Evolutionary conservation across 2,113 vertebrate species (phyloP).

Genomic region (Oreochromis aureus): DNA sequence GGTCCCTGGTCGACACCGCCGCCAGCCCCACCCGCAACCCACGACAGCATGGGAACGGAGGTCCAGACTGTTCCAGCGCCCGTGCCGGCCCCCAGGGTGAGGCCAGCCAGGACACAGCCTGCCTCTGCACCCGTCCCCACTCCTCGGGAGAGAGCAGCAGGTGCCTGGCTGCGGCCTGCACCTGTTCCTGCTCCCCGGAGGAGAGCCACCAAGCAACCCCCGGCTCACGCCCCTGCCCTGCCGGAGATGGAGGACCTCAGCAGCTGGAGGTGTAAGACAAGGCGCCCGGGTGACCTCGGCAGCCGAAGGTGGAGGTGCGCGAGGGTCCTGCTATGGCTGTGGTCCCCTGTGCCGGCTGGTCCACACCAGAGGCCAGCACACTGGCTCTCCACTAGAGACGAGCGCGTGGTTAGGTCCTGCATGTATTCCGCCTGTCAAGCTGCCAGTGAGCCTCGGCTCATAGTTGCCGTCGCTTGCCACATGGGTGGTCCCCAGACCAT

Average conservation of each 20-base stretch:
- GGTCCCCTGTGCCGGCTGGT: not conserved
- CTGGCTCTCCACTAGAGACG: not conserved
- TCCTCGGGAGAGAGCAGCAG: not conserved
- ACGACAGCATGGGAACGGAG: not conserved
- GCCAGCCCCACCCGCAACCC: not conserved
- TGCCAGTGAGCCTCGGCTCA: not conserved
- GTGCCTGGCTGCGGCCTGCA: not conserved
- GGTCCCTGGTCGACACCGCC: not conserved
- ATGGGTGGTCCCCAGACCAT: not conserved
- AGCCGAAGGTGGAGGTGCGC: not conserved
- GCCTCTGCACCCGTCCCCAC: not conserved
- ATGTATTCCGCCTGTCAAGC: not conserved
- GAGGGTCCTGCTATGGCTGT: not conserved
- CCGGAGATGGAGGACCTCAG: not conserved
- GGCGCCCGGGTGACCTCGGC: not conserved
- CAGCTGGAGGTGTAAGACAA: not conserved
- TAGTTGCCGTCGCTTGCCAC: not conserved
- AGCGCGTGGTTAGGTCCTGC: not conserved
- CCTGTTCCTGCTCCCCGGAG: not conserved
- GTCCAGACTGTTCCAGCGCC: not conserved
- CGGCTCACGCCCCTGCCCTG: not conserved
- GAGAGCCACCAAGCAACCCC: not conserved
- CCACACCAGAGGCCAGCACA: not conserved
- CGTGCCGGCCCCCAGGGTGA: not conserved
- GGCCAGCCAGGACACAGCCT: not conserved